Conservation (phyloP, 1,140 invertebrate genomes). For the Potamilus streckersoni region DNA sequence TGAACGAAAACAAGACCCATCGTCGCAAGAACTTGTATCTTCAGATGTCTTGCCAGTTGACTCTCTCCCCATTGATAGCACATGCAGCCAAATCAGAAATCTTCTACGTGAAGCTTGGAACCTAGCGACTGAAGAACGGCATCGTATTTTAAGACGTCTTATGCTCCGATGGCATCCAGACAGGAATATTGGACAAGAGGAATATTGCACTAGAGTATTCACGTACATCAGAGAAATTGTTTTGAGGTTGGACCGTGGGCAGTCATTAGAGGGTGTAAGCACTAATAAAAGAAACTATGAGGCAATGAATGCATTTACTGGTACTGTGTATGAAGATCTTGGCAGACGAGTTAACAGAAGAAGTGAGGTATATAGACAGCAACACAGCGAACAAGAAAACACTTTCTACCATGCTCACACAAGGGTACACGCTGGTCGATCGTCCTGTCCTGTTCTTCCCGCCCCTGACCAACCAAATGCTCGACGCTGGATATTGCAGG, state of each 20-base stretch:
- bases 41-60: not conserved
- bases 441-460: too few relatives aligned
- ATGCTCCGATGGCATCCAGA: constrained; percentile 58
- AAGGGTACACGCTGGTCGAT: too few relatives aligned
- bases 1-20: constrained; percentile 13
- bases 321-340: too few relatives aligned
- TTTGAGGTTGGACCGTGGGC: constrained; percentile 15
- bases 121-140: constrained; percentile 36
- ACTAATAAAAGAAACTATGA: too few relatives aligned
- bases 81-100: constrained; percentile 31
- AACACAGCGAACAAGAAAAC: too few relatives aligned
- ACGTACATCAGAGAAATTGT: constrained; percentile 35
- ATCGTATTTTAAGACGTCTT: constrained; percentile 50
- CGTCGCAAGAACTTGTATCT: not conserved
- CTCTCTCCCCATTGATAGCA: constrained; percentile 1
- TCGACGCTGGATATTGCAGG: too few relatives aligned
- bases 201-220: constrained; percentile 37
- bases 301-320: too few relatives aligned
- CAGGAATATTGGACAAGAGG: constrained; percentile 45
- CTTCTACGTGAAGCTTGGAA: constrained; percentile 40
- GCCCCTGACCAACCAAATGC: too few relatives aligned
- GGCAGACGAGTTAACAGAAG: too few relatives aligned
- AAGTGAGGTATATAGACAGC: too few relatives aligned
- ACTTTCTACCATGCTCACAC: too few relatives aligned
- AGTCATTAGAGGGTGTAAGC: too few relatives aligned